These are phyloP conservation scores for Scaptodrosophila latifasciaeformis DNA, from an alignment of 2,888 invertebrate genomes.

Conservation along the genomic window DNA sequence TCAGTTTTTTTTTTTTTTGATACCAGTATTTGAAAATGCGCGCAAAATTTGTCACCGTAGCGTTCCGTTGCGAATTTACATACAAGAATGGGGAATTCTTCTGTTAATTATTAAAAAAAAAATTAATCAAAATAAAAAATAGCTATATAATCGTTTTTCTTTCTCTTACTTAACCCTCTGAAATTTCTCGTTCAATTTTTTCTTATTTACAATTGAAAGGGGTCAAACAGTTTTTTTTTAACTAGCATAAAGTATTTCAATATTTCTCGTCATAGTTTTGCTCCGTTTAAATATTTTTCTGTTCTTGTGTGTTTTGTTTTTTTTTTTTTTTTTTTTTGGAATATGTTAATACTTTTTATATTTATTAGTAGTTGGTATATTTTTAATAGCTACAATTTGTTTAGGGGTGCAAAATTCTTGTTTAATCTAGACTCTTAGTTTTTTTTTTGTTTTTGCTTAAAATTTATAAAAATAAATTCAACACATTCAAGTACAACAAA, in stretches of 20 bases:
- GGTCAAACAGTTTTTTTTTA: too few relatives aligned
- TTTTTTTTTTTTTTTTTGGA: conserved; percentile 37
- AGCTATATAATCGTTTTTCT: too few relatives aligned
- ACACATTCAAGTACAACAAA: conserved; percentile 70
- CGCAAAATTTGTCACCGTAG: conserved; percentile 64
- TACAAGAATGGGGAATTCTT: conserved; percentile 15
- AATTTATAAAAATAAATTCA: conserved; percentile 66
- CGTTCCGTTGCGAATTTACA: conserved; percentile 62
- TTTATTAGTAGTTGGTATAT: conserved; percentile 2
- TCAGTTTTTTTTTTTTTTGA: conserved; percentile 42
- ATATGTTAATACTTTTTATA: conserved; percentile 55
- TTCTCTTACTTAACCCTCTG: too few relatives aligned
- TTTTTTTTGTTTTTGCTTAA: conserved; percentile 43
- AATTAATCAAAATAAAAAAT: too few relatives aligned
- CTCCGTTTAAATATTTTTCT: too few relatives aligned
- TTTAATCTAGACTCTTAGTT: too few relatives aligned
- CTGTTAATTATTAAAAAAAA: too few relatives aligned
- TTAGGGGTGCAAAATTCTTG: conserved; percentile 40
- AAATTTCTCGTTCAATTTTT: conserved; percentile 37
- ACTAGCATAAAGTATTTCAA: too few relatives aligned
- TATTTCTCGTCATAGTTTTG: too few relatives aligned
- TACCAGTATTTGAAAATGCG: conserved; percentile 57
- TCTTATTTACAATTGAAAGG: conserved; percentile 42
- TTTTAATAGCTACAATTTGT: conserved; percentile 31
- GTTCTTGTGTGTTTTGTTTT: too few relatives aligned